Evolutionary conservation across 2,888 invertebrate species (phyloP).

Genomic region (Epirrhoe tristata): DNA sequence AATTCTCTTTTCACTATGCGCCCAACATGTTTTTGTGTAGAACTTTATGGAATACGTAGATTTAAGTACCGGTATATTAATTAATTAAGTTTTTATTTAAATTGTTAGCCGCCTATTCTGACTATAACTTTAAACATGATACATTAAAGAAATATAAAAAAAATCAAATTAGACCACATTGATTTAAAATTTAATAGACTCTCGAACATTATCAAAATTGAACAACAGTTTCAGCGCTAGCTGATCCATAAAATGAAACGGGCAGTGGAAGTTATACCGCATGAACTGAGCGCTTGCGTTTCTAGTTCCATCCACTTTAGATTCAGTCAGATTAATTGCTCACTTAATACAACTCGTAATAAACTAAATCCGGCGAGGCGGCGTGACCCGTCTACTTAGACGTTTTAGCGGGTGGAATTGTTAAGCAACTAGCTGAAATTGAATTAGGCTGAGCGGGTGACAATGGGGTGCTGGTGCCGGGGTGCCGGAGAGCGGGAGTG

Average conservation of each 20-base stretch:
- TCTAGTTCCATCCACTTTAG: slow-evolving; percentile 63
- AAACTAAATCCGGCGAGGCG: slow-evolving; percentile 70
- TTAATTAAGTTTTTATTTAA: too few species aligned
- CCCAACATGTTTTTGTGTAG: not conserved
- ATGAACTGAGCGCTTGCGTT: slow-evolving; percentile 61
- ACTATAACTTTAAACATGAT: not conserved
- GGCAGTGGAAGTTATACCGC: slow-evolving; percentile 64
- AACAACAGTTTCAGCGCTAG: slow-evolving; percentile 53
- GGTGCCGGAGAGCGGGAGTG: slow-evolving; percentile 34
- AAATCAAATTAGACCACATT: slow-evolving; percentile 14
- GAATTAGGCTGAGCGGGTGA: slow-evolving; percentile 67
- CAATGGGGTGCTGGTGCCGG: slow-evolving; percentile 44
- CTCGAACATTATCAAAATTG: slow-evolving; percentile 34
- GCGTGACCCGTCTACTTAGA: slow-evolving; percentile 73
- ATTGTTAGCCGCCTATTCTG: too few species aligned
- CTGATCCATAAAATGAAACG: slow-evolving; percentile 63
- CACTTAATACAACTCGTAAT: slow-evolving; percentile 72
- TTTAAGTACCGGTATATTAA: not conserved
- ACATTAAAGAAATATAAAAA: not conserved
- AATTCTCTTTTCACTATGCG: not conserved
- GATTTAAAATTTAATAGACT: slow-evolving; percentile 2
- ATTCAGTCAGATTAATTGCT: slow-evolving; percentile 68
- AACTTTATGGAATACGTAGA: not conserved
- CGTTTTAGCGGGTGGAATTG: slow-evolving; percentile 69
- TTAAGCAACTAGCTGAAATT: slow-evolving; percentile 72